Percentiles rank a stretch among this genome's conserved stretches.
Conservation (phyloP, 2,797 vertebrate genomes). For the Enteromius trimaculatus region DNA sequence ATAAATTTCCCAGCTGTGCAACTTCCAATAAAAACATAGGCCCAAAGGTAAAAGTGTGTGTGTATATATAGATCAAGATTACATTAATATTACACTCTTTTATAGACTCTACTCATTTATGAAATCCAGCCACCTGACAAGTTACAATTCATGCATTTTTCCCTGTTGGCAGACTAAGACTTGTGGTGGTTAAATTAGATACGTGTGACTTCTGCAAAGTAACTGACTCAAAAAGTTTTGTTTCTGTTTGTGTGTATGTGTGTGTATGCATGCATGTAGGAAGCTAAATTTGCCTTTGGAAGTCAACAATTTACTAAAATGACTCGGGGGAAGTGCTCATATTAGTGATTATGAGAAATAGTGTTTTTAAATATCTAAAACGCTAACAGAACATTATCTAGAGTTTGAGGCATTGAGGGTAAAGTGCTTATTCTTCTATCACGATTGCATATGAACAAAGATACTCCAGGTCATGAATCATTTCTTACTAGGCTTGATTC, state of each 20-base stretch:
- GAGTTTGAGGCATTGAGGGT: background rate
- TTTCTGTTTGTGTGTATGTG: background rate
- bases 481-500: background rate
- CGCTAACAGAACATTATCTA: background rate
- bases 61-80: background rate
- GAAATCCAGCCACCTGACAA: background rate
- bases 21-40: background rate
- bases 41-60: background rate
- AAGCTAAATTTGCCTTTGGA: background rate
- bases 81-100: background rate
- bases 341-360: background rate
- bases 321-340: background rate
- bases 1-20: background rate
- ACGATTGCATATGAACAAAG: background rate
- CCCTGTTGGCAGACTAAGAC: background rate
- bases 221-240: background rate
- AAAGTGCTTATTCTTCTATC: background rate
- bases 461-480: background rate
- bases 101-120: background rate
- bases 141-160: background rate
- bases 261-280: too few relatives aligned
- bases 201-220: constrained; percentile 10
- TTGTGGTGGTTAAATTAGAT: constrained; percentile 14
- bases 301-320: background rate
- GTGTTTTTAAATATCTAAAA: background rate